A percentile compares a stretch with the other conserved stretches of the same genome.
These are phyloP conservation scores for Pseudotriccus pelzelni DNA, from an alignment of 2,797 vertebrate genomes.

Conservation along the genomic window DNA sequence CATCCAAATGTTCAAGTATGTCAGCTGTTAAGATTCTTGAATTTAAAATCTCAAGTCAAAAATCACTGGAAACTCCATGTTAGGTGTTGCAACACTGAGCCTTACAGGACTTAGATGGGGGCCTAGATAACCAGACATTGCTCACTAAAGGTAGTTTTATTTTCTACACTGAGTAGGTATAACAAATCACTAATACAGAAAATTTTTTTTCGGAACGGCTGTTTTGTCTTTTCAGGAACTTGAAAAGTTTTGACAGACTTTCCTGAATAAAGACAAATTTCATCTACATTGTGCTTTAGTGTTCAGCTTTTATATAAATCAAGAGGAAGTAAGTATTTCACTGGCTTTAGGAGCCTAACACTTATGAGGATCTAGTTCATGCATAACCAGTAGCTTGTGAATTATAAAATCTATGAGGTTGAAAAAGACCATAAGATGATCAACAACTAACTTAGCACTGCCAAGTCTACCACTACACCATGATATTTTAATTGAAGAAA, in stretches of 20 bases:
- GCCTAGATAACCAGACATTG: not conserved
- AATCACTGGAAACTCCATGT: not conserved
- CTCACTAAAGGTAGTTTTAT: not conserved
- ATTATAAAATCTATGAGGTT: not conserved
- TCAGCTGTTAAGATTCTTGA: not conserved
- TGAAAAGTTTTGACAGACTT: not conserved
- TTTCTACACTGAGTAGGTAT: not conserved
- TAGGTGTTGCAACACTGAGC: not conserved
- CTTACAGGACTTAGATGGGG: not conserved
- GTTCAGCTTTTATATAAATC: not conserved
- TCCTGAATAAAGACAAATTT: not conserved
- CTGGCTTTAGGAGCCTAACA: not conserved
- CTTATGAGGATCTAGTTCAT: not conserved
- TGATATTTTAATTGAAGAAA: not conserved
- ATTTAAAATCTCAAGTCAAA: not conserved
- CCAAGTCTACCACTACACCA: not conserved
- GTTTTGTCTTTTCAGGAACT: not conserved
- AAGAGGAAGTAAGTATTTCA: not conserved
- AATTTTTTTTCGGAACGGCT: not conserved
- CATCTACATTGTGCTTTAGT: not conserved
- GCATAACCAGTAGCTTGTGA: not conserved
- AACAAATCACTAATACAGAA: not conserved
- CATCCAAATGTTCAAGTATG: not conserved
- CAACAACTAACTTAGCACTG: not conserved
- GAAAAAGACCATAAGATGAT: not conserved